These are phyloP conservation scores for Salvelinus alpinus DNA, from an alignment of 2,113 vertebrate genomes.

Conservation along the genomic window DNA sequence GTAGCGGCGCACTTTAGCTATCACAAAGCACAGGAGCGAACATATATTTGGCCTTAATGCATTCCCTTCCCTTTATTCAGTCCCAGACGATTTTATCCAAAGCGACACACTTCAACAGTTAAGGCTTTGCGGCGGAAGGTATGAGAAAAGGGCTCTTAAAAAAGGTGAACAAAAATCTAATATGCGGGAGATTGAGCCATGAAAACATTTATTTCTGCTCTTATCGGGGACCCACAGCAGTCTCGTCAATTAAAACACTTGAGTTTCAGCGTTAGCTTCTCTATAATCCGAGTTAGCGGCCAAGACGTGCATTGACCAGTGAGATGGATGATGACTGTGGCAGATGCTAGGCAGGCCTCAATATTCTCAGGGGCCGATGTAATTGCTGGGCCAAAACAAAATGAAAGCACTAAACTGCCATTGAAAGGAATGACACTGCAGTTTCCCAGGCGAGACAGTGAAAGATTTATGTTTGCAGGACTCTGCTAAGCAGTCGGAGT, in stretches of 20 bases:
- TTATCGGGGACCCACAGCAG: constrained; percentile 67
- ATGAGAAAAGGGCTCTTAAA: constrained; percentile 53
- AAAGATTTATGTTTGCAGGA: constrained; percentile 58
- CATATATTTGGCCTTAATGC: constrained; percentile 61
- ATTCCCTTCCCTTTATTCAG: constrained; percentile 62
- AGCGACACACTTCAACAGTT: constrained; percentile 63
- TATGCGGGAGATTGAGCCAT: constrained; percentile 46
- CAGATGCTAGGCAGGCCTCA: background rate
- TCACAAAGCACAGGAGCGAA: constrained; percentile 57
- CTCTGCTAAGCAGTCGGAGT: constrained; percentile 42
- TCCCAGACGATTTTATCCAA: constrained; percentile 61
- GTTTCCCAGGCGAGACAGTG: constrained; percentile 35
- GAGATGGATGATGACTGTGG: constrained; percentile 12
- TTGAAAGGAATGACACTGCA: constrained; percentile 37
- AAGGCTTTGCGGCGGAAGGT: constrained; percentile 50
- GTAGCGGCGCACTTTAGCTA: constrained; percentile 58
- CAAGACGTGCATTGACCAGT: background rate
- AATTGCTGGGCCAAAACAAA: constrained; percentile 30
- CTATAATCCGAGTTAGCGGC: too few species aligned
- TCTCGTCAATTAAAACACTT: background rate
- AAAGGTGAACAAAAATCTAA: background rate
- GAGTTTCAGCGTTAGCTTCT: constrained; percentile 16
- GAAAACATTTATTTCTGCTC: constrained; percentile 63
- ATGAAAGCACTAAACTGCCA: constrained; percentile 40
- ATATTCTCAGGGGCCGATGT: background rate